Evolutionary conservation across 2,888 invertebrate genomes (phyloP), one percentile per base, ranked within the genome.

Genomic region (Tipula lateralis): DNA sequence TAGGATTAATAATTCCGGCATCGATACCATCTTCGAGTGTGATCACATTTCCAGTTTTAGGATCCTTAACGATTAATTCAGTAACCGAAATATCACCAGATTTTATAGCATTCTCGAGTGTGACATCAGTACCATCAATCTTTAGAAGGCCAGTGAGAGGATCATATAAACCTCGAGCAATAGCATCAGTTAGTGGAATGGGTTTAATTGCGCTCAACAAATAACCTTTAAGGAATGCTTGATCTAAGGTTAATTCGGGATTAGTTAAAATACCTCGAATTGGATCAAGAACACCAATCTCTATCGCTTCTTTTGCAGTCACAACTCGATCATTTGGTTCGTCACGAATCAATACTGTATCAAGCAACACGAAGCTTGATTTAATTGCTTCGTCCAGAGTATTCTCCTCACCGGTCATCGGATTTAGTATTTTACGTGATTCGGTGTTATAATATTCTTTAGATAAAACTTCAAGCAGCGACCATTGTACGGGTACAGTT

Each of bases 211-310:
- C 94, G 87, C 94, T 95, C 34, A 96, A 90, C 80, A 97, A 91
- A 88, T 95, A 95, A 6, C 96, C 96, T 88, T 95, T 96, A 84
- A 94, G 93, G 87, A 94, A 93, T 1, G 96, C 97, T 87, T 95
- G 93, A 89, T 96, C 95, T 66, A 97, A 91, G 84, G 94, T 93
- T 88, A 95, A 92, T 86, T 92, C 90, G 0, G 96, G 96, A 86
- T 92, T 92, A 1, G 93, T 93, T 30, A 97, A 90, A 29, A 94
- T 89, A 66, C 96, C 96, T 86, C 91, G 91, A 84, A 94, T 92
- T 82, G 94, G 91, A 89, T 96, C 95, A 24, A 97, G 87, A 24
- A 96, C 90, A 84, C 94, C 94, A 9, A 91, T 91, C 87, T 93
- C 92, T 13, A 94, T 92, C 0, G 96, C 96, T 87, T 94, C 93